Conservation (phyloP, 2,888 invertebrate species). For the Caenorhabditis sp. region DNA sequence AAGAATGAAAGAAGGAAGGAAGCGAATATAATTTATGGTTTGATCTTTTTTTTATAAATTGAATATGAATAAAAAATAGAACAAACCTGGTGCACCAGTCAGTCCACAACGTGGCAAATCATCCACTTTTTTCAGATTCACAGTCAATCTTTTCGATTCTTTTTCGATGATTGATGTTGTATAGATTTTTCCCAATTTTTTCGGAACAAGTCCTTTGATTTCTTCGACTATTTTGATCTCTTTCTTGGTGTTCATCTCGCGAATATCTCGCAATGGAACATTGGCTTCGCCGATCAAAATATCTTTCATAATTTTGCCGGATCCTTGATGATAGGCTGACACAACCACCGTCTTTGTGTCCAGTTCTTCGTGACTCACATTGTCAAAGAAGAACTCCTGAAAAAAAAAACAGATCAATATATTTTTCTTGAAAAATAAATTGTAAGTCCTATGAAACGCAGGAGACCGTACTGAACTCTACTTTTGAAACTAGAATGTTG, state of each 20-base stretch:
- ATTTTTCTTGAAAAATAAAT: too few species aligned
- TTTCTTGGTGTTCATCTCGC: slow-evolving; percentile 70
- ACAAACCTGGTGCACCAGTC: slow-evolving; percentile 72
- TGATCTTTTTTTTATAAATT: neutral
- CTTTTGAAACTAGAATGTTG: too few species aligned
- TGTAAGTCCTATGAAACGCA: too few species aligned
- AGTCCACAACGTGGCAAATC: slow-evolving; percentile 72
- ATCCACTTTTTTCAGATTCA: slow-evolving; percentile 72
- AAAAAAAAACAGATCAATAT: too few species aligned
- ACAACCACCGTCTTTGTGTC: slow-evolving; percentile 70
- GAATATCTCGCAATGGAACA: slow-evolving; percentile 71
- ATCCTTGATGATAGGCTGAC: slow-evolving; percentile 71
- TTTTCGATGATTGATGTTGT: slow-evolving; percentile 71
- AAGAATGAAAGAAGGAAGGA: neutral
- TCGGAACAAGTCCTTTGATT: slow-evolving; percentile 68
- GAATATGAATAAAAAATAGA: neutral
- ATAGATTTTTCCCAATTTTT: slow-evolving; percentile 72
- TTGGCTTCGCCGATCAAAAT: slow-evolving; percentile 72
- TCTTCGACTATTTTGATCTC: slow-evolving; percentile 73
- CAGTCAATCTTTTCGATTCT: slow-evolving; percentile 70
- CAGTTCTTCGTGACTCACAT: slow-evolving; percentile 71
- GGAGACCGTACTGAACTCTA: too few species aligned
- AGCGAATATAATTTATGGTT: neutral
- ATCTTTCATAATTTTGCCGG: slow-evolving; percentile 66
- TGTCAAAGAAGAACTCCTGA: slow-evolving; percentile 72